Evolutionary conservation across 1,140 invertebrate species (phyloP).

Genomic region (Tetragnatha versicolor): DNA sequence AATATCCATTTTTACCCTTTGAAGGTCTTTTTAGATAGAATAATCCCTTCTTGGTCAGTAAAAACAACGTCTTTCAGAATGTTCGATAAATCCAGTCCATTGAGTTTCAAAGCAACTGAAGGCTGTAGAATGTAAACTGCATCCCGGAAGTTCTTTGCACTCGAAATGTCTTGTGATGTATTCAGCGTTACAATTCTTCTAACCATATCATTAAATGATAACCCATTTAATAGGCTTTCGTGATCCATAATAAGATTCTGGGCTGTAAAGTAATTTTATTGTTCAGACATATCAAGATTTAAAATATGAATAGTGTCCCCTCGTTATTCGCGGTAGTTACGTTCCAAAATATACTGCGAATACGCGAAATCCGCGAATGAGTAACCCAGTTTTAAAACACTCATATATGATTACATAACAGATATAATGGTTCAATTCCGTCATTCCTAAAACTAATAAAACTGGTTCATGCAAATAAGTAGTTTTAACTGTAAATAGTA

Average conservation of each 20-base stretch:
- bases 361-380: no score
- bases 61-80: neutral
- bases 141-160: neutral
- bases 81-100: neutral
- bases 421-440: no score
- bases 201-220: neutral
- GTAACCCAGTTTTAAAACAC: no score
- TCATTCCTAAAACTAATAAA: no score
- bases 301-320: neutral
- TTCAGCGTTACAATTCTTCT: constrained; percentile 16
- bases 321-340: no score
- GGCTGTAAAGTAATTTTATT: neutral
- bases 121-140: neutral
- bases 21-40: neutral
- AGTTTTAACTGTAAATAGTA: no score
- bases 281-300: no score
- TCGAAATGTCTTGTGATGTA: neutral
- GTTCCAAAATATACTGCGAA: no score
- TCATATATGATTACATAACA: no score
- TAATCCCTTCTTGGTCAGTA: neutral
- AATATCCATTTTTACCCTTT: neutral
- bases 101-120: neutral
- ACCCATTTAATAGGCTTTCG: neutral
- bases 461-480: no score
- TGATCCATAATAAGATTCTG: neutral